Percentiles rank a stretch among this genome's conserved stretches.
Conservation (phyloP, 1,140 invertebrate species). For the Cataglyphis hispanica region DNA sequence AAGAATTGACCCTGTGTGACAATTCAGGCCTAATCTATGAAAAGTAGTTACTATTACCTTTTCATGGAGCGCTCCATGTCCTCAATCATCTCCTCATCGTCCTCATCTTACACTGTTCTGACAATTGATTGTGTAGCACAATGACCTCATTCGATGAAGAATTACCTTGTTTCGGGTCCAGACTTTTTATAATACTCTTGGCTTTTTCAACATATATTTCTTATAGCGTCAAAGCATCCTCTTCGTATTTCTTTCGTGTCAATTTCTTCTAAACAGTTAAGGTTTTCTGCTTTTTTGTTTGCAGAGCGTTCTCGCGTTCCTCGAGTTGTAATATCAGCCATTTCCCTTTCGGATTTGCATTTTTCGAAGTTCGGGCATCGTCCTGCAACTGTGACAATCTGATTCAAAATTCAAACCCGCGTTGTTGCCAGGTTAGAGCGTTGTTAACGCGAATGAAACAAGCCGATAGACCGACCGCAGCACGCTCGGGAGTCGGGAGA, state of each 20-base stretch:
- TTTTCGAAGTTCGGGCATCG: conserved; percentile 82
- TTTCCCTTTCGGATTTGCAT: conserved; percentile 86
- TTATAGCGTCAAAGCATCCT: conserved; percentile 92
- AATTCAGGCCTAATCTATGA: conserved; percentile 92
- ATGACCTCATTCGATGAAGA: conserved; percentile 80
- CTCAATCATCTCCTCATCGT: too few relatives aligned
- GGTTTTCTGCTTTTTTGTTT: conserved; percentile 87
- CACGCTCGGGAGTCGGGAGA: conserved; percentile 62
- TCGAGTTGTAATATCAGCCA: conserved; percentile 85
- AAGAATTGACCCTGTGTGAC: conserved; percentile 94
- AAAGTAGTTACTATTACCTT: conserved; percentile 94
- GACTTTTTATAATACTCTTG: conserved; percentile 94
- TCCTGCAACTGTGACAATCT: conserved; percentile 81
- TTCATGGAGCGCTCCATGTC: conserved; percentile 83
- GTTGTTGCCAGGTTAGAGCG: conserved; percentile 63
- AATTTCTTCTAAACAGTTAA: conserved; percentile 89
- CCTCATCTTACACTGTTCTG: conserved; percentile 88
- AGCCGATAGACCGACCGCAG: conserved; percentile 66
- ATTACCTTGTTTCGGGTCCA: conserved; percentile 89
- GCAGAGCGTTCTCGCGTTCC: conserved; percentile 86
- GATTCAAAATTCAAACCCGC: conserved; percentile 71
- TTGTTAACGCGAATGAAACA: conserved; percentile 58
- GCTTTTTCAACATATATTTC: conserved; percentile 96
- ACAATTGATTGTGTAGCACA: conserved; percentile 85
- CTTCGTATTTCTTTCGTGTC: conserved; percentile 90